Percentiles rank a stretch among this genome's conserved stretches.
phyloP scores from a whole-genome alignment of 1,140 invertebrate species.

The Philopotamus ludificatus region DNA sequence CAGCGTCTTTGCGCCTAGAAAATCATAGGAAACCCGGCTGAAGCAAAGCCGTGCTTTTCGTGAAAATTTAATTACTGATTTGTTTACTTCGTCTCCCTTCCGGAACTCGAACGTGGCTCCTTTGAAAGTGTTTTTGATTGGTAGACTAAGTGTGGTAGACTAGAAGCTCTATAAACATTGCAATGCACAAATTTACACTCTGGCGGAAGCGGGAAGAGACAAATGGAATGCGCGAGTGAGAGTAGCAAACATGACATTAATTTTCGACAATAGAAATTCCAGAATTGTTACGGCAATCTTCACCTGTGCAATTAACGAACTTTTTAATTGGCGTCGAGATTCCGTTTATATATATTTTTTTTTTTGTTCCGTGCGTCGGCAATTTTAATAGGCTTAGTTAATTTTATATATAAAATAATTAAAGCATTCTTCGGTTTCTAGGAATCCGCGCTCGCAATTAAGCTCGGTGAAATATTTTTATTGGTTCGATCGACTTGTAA shows the following conservation, averaged over 20 bases:
- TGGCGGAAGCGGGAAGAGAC: not conserved
- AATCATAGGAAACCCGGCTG: no score
- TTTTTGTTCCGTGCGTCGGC: not conserved
- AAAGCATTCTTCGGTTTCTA: not conserved
- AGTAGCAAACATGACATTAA: not conserved
- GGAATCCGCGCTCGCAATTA: slow-evolving; percentile 1
- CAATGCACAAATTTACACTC: not conserved
- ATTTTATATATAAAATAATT: not conserved
- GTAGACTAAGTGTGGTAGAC: slow-evolving; percentile 2
- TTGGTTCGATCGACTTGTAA: no score
- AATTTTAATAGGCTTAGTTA: not conserved
- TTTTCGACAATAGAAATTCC: not conserved
- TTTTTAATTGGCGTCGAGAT: not conserved
- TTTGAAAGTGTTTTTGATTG: slow-evolving; percentile 12
- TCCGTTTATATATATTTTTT: not conserved
- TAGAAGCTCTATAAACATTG: slow-evolving; percentile 10
- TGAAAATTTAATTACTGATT: slow-evolving; percentile 11
- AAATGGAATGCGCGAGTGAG: not conserved
- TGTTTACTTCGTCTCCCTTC: slow-evolving; percentile 1
- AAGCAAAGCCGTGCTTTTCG: no score
- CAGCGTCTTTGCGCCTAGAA: no score
- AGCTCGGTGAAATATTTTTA: not conserved
- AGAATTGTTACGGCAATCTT: not conserved
- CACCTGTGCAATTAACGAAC: not conserved
- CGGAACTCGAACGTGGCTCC: not conserved